These are phyloP conservation scores for Drosophila emarginata DNA, from an alignment of 2,888 invertebrate species.

Conservation along the genomic window DNA sequence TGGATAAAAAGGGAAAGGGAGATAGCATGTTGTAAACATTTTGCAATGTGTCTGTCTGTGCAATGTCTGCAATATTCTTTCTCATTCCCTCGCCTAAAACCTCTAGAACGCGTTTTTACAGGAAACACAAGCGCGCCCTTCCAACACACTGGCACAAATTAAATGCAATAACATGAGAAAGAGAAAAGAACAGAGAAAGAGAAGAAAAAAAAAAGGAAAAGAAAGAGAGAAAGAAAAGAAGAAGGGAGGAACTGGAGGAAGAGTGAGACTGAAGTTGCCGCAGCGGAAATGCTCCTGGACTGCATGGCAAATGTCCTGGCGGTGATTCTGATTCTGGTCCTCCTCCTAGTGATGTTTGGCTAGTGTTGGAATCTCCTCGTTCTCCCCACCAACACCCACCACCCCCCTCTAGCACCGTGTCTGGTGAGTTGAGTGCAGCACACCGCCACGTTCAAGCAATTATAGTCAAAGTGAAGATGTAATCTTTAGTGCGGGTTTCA, in stretches of 20 bases:
- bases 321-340: neutral
- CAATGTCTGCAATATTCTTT: constrained; percentile 44
- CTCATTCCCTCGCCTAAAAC: constrained; percentile 4
- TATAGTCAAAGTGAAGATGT: constrained; percentile 68
- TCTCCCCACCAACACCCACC: too few species aligned
- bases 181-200: constrained; percentile 44
- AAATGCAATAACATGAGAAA: constrained; percentile 71
- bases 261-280: constrained; percentile 29
- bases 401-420: neutral
- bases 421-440: constrained; percentile 9
- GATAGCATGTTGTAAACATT: constrained; percentile 44
- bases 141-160: constrained; percentile 63
- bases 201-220: constrained; percentile 5
- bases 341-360: neutral
- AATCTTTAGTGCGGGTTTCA: constrained; percentile 50
- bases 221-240: neutral
- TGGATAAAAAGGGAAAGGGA: constrained; percentile 18
- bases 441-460: constrained; percentile 64
- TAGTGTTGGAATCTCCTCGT: too few species aligned
- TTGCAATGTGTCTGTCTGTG: constrained; percentile 67
- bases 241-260: too few species aligned
- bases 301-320: constrained; percentile 26
- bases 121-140: constrained; percentile 27
- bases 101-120: neutral
- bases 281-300: constrained; percentile 59